Evolutionary conservation across 2,113 vertebrate species (phyloP).

Genomic region (Ramphastos sulfuratus): DNA sequence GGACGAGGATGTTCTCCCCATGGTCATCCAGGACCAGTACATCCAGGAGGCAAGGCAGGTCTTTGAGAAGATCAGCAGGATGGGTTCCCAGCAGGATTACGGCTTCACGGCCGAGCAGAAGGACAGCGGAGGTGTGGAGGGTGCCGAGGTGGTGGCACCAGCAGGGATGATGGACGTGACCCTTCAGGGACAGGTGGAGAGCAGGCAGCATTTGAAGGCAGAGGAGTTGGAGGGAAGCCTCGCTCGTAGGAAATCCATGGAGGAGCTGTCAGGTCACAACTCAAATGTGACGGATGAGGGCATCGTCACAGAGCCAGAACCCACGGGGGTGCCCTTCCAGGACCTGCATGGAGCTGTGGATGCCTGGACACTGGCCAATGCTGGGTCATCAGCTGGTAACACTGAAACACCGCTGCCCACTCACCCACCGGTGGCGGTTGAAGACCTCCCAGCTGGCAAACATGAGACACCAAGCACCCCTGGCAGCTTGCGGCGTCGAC

Average conservation of each 20-base stretch:
- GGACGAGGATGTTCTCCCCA: slow-evolving; percentile 77
- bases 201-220: slow-evolving; percentile 57
- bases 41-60: slow-evolving; percentile 94
- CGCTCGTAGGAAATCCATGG: slow-evolving; percentile 76
- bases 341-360: slow-evolving; percentile 76
- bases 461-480: slow-evolving; percentile 84
- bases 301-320: slow-evolving; percentile 92
- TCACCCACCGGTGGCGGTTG: neutral
- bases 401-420: neutral
- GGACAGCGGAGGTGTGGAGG: slow-evolving; percentile 69
- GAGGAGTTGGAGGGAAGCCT: slow-evolving; percentile 75
- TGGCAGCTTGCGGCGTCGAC: slow-evolving; percentile 83
- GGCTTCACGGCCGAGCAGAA: slow-evolving; percentile 62
- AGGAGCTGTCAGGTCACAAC: slow-evolving; percentile 91
- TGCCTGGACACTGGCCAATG: slow-evolving; percentile 73
- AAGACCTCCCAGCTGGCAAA: slow-evolving; percentile 66
- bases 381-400: neutral
- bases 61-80: slow-evolving; percentile 93
- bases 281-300: slow-evolving; percentile 94
- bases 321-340: slow-evolving; percentile 65
- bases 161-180: neutral
- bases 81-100: slow-evolving; percentile 82
- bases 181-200: slow-evolving; percentile 15
- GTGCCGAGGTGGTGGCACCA: neutral
- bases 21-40: slow-evolving; percentile 88